These are phyloP conservation scores for Trogon surrucura DNA, from an alignment of 2,113 vertebrate species.

Conservation along the genomic window DNA sequence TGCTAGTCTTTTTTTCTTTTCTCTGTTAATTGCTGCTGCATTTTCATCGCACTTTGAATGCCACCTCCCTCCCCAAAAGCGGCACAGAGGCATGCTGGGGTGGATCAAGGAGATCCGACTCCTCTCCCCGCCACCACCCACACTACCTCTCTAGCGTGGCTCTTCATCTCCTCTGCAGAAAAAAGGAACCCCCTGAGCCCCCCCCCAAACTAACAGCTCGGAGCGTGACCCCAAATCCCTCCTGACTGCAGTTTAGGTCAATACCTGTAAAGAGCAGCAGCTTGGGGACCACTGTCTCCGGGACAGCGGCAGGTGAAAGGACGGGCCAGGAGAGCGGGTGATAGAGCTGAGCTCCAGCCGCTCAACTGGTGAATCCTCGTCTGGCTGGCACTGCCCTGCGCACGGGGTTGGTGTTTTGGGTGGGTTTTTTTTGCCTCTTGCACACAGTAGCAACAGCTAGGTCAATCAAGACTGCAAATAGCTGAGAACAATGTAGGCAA, in stretches of 20 bases:
- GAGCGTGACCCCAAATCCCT: background rate
- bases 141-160: background rate
- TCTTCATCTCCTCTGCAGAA: background rate
- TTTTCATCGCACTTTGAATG: background rate
- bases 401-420: background rate
- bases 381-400: background rate
- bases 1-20: background rate
- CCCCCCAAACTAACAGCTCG: background rate
- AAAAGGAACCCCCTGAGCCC: background rate
- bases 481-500: background rate
- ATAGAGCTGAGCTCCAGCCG: background rate
- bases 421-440: background rate
- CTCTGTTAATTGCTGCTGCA: background rate
- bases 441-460: background rate
- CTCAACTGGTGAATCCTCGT: background rate
- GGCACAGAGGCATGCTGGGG: background rate
- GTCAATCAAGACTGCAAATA: background rate
- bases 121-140: background rate
- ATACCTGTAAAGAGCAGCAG: background rate
- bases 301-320: background rate
- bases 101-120: background rate
- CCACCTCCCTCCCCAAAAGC: background rate
- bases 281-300: accelerated
- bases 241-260: background rate
- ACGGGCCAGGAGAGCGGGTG: accelerated